phyloP scores from a whole-genome alignment of 2,797 vertebrate species.

The Labeo calbasu region DNA sequence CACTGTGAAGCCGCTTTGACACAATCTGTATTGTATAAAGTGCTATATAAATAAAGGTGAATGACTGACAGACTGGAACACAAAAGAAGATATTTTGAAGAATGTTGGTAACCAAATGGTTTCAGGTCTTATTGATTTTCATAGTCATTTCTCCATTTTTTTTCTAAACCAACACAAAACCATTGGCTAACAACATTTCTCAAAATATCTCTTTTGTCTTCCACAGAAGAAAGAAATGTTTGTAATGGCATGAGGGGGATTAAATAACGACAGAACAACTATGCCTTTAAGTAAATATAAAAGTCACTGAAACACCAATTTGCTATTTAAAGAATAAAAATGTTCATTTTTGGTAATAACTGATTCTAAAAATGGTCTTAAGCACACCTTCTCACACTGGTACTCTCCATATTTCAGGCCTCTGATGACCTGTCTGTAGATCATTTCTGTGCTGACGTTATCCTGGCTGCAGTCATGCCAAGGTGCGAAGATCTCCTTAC shows the following conservation, averaged over 20 bases:
- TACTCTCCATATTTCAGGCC: slow-evolving; percentile 91
- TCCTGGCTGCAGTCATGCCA: slow-evolving; percentile 91
- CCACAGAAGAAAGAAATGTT: background rate
- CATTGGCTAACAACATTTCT: background rate
- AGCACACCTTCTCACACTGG: slow-evolving; percentile 83
- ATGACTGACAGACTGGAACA: background rate
- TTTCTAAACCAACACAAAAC: background rate
- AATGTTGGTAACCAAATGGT: background rate
- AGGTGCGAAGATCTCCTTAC: slow-evolving; percentile 95
- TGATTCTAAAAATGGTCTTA: background rate
- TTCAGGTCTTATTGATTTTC: background rate
- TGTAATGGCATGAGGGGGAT: background rate
- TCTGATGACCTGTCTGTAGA: slow-evolving; percentile 89
- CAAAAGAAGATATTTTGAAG: background rate
- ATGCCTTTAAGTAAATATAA: too few relatives aligned
- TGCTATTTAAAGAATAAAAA: background rate
- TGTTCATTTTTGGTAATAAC: background rate
- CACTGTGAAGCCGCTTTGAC: too few relatives aligned
- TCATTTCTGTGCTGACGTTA: slow-evolving; percentile 87
- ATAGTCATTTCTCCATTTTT: background rate
- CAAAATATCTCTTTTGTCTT: background rate
- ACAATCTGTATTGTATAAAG: too few relatives aligned
- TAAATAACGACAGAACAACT: background rate
- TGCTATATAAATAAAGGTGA: too few relatives aligned
- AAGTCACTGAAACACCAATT: background rate